phyloP scores from a whole-genome alignment of 2,888 invertebrate species.

The Rhaphigaster nebulosa region DNA sequence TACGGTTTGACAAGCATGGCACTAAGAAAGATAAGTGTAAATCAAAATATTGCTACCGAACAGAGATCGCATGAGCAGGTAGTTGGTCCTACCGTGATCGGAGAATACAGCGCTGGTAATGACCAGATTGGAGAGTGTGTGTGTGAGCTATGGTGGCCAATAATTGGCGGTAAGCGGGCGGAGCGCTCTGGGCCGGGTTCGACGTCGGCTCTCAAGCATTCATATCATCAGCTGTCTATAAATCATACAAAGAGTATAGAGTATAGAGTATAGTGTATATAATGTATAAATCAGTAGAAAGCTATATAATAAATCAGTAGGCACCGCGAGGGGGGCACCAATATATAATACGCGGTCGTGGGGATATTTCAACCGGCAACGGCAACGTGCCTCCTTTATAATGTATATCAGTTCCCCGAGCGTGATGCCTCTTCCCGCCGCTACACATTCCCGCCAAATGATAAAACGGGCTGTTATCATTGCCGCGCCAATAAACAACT shows the following conservation, averaged over 20 bases:
- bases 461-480: slow-evolving; percentile 55
- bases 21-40: not conserved
- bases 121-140: not conserved
- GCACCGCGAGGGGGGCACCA: not conserved
- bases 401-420: slow-evolving; percentile 64
- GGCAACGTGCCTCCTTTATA: slow-evolving; percentile 63
- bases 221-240: slow-evolving; percentile 63
- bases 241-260: slow-evolving; percentile 56
- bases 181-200: slow-evolving; percentile 58
- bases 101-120: not conserved
- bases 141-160: slow-evolving; percentile 31
- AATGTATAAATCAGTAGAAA: slow-evolving; percentile 63
- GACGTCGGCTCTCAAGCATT: slow-evolving; percentile 60
- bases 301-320: slow-evolving; percentile 55
- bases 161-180: slow-evolving; percentile 56
- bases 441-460: slow-evolving; percentile 57
- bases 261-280: slow-evolving; percentile 59
- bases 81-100: not conserved
- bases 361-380: slow-evolving; percentile 62
- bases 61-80: not conserved
- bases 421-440: slow-evolving; percentile 60
- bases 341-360: slow-evolving; percentile 40
- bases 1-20: not conserved
- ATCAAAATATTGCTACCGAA: not conserved
- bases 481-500: slow-evolving; percentile 51